phyloP scores from a whole-genome alignment of 2,797 vertebrate genomes.

The Phoebastria nigripes region DNA sequence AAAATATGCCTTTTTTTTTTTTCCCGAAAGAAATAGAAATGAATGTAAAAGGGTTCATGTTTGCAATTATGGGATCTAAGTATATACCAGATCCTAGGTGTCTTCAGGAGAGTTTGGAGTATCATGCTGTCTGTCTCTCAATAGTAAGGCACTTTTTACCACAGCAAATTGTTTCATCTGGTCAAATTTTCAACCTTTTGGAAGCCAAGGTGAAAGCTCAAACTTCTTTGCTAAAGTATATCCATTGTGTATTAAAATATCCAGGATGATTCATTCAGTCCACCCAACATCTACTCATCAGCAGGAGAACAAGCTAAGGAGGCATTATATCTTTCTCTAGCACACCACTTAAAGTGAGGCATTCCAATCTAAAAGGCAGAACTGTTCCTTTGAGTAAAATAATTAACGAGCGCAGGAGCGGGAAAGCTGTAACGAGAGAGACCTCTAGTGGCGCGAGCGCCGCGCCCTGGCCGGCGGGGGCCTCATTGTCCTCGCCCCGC shows the following conservation, averaged over 20 bases:
- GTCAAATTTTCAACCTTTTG: slow-evolving; percentile 72
- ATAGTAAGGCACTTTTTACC: slow-evolving; percentile 45
- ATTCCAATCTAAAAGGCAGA: slow-evolving; percentile 76
- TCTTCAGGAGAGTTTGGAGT: slow-evolving; percentile 45
- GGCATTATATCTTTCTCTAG: slow-evolving; percentile 75
- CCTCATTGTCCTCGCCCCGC: background rate
- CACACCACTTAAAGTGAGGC: slow-evolving; percentile 72
- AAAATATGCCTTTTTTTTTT: background rate
- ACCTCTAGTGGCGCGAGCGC: slow-evolving; percentile 85
- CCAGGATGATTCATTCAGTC: slow-evolving; percentile 77
- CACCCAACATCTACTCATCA: slow-evolving; percentile 78
- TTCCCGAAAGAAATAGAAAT: slow-evolving; percentile 14
- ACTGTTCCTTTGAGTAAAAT: slow-evolving; percentile 79
- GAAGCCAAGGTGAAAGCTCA: slow-evolving; percentile 74
- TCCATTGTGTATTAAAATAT: slow-evolving; percentile 76
- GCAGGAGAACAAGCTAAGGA: slow-evolving; percentile 75
- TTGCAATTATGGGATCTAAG: slow-evolving; percentile 59
- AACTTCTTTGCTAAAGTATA: slow-evolving; percentile 69
- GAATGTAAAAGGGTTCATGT: slow-evolving; percentile 12
- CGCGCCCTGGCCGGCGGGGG: rapidly evolving
- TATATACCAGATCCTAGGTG: slow-evolving; percentile 9
- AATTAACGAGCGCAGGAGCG: slow-evolving; percentile 52
- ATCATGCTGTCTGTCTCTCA: background rate
- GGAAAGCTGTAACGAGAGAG: slow-evolving; percentile 92
- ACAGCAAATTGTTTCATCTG: slow-evolving; percentile 57